These are phyloP conservation scores for Mya arenaria DNA, from an alignment of 1,140 invertebrate species.

Conservation along the genomic window DNA sequence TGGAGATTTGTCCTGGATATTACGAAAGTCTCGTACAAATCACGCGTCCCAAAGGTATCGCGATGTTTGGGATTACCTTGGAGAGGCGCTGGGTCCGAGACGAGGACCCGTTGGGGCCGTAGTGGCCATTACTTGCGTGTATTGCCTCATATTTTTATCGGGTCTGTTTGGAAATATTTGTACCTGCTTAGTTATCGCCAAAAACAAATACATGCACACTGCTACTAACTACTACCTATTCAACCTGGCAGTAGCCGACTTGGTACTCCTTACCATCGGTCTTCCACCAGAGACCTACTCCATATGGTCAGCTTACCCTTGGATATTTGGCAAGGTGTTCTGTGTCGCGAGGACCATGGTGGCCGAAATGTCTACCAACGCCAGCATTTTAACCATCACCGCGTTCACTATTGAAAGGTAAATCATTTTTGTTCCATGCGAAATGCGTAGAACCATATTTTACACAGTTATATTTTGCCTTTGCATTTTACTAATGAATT, in stretches of 20 bases:
- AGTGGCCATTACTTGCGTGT: constrained; percentile 71
- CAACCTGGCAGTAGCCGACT: constrained; percentile 94
- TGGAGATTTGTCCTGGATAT: neutral
- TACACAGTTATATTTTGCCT: too few species aligned
- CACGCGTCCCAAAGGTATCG: neutral
- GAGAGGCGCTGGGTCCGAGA: constrained; percentile 56
- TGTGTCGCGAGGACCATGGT: constrained; percentile 91
- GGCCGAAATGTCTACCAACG: constrained; percentile 91
- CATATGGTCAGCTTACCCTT: constrained; percentile 93
- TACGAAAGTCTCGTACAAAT: neutral
- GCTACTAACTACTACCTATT: constrained; percentile 95
- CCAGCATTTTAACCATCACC: constrained; percentile 87
- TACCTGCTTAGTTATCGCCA: constrained; percentile 76
- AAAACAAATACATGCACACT: constrained; percentile 82
- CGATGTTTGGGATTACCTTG: constrained; percentile 60
- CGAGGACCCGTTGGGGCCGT: constrained; percentile 58
- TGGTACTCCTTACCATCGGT: constrained; percentile 90
- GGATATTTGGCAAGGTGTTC: constrained; percentile 92
- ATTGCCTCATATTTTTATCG: constrained; percentile 72
- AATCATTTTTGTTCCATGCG: too few species aligned
- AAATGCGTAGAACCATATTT: too few species aligned
- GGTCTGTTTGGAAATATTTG: constrained; percentile 77
- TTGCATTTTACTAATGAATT: too few species aligned
- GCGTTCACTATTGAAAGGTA: constrained; percentile 93
- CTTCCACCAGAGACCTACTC: constrained; percentile 92